These are phyloP conservation scores for Centrocercus urophasianus DNA, from an alignment of 2,113 vertebrate genomes.

Conservation along the genomic window DNA sequence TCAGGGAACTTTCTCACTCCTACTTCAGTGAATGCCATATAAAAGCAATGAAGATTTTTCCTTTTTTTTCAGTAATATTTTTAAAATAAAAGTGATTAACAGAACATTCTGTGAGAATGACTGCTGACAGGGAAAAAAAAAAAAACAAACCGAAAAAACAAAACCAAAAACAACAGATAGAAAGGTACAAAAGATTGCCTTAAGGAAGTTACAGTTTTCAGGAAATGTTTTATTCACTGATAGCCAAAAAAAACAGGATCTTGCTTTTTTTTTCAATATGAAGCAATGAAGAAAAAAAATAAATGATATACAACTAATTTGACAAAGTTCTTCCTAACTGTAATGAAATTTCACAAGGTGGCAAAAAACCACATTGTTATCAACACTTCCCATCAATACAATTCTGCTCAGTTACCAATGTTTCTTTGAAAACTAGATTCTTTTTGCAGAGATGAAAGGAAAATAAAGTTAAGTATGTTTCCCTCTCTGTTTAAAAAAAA, in stretches of 20 bases:
- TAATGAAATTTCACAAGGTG: conserved; percentile 72
- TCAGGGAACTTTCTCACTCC: conserved; percentile 57
- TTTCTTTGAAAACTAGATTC: conserved; percentile 55
- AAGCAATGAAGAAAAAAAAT: conserved; percentile 71
- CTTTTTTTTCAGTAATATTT: conserved; percentile 47
- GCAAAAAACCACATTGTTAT: conserved; percentile 80
- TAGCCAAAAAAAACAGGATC: conserved; percentile 76
- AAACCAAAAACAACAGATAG: conserved; percentile 34
- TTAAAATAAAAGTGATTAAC: conserved; percentile 53
- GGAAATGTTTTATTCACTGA: conserved; percentile 85
- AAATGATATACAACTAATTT: conserved; percentile 65
- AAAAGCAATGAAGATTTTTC: conserved; percentile 6
- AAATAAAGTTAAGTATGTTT: conserved; percentile 7
- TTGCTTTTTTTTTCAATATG: conserved; percentile 54
- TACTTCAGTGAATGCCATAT: conserved; percentile 21
- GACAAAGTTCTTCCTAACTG: conserved; percentile 74
- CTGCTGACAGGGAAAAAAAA: conserved; percentile 56
- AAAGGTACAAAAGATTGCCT: conserved; percentile 56
- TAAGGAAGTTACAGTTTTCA: conserved; percentile 79
- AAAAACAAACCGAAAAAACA: neutral
- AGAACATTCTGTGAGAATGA: conserved; percentile 48
- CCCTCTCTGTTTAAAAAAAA: neutral
- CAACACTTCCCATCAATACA: conserved; percentile 63
- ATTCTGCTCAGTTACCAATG: conserved; percentile 62
- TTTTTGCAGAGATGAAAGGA: conserved; percentile 53